Evolutionary conservation across 2,888 invertebrate species (phyloP).

Genomic region (Drosophila kuntzei): DNA sequence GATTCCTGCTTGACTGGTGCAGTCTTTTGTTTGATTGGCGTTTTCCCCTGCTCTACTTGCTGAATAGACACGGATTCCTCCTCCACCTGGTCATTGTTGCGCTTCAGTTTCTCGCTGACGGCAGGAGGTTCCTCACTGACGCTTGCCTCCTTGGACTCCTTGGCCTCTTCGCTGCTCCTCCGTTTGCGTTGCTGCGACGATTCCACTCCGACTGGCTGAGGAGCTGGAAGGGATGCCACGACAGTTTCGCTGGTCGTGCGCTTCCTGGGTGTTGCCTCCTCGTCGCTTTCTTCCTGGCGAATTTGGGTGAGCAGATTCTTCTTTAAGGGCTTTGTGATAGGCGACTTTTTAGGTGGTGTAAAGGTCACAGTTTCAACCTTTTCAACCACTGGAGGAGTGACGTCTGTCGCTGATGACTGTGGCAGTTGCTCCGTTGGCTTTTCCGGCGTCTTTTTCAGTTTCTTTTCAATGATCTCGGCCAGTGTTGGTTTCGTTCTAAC

Average conservation of each 20-base stretch:
- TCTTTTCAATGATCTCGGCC: constrained; percentile 82
- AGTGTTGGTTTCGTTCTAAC: constrained; percentile 76
- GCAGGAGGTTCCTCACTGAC: constrained; percentile 49
- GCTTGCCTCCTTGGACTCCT: constrained; percentile 42
- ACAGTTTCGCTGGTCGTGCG: constrained; percentile 73
- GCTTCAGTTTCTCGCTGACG: constrained; percentile 62
- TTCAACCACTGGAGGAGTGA: constrained; percentile 22
- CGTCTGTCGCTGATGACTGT: background rate
- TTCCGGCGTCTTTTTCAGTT: constrained; percentile 76
- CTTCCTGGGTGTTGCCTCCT: constrained; percentile 73
- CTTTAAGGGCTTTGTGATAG: constrained; percentile 80
- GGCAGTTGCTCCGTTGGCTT: constrained; percentile 38
- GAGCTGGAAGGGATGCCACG: constrained; percentile 4
- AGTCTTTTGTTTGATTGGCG: constrained; percentile 1
- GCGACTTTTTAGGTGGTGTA: constrained; percentile 68
- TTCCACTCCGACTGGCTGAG: constrained; percentile 30
- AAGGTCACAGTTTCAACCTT: constrained; percentile 22
- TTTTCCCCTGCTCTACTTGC: background rate
- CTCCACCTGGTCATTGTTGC: constrained; percentile 57
- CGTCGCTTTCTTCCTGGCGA: constrained; percentile 76
- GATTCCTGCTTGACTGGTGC: constrained; percentile 2
- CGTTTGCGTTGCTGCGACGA: constrained; percentile 75
- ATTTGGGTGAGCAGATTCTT: constrained; percentile 80
- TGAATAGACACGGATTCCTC: constrained; percentile 15
- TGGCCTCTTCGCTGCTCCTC: constrained; percentile 76